Percentiles rank a stretch among this genome's conserved stretches.
Conservation (phyloP, 2,888 invertebrate species). For the Arrhopalites spinosus region DNA sequence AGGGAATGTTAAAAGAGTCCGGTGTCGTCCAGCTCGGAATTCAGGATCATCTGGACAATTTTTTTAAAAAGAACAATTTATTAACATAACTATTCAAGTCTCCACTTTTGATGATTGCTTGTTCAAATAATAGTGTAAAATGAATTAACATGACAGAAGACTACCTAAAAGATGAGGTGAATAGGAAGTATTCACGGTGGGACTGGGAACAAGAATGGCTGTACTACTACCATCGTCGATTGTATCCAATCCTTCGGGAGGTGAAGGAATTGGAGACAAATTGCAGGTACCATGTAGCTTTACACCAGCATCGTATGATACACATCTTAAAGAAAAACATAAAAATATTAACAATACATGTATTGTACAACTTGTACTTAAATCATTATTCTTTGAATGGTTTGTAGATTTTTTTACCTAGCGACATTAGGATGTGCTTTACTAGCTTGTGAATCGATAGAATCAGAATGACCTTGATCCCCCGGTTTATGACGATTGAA, state of each 20-base stretch:
- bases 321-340: constrained; percentile 70
- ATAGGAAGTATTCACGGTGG: constrained; percentile 64
- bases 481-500: constrained; percentile 28
- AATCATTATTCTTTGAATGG: neutral
- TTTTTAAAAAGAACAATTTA: too few relatives aligned
- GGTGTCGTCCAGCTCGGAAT: constrained; percentile 84
- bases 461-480: constrained; percentile 9
- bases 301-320: constrained; percentile 72
- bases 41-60: constrained; percentile 93
- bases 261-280: constrained; percentile 14
- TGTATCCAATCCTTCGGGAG: constrained; percentile 16
- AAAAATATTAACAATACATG: constrained; percentile 56
- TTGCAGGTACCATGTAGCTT: constrained; percentile 61
- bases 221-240: constrained; percentile 1
- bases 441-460: neutral
- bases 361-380: too few relatives aligned
- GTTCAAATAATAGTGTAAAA: too few relatives aligned
- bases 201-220: neutral
- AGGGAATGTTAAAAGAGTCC: constrained; percentile 79
- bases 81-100: too few relatives aligned
- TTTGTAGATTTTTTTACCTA: constrained; percentile 14
- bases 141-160: too few relatives aligned
- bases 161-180: constrained; percentile 79
- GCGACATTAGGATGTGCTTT: constrained; percentile 25
- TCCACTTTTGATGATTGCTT: too few relatives aligned